Evolutionary conservation across 2,888 invertebrate genomes (phyloP), one percentile per base, ranked within the genome.

Genomic region (Drosophila monieri): DNA sequence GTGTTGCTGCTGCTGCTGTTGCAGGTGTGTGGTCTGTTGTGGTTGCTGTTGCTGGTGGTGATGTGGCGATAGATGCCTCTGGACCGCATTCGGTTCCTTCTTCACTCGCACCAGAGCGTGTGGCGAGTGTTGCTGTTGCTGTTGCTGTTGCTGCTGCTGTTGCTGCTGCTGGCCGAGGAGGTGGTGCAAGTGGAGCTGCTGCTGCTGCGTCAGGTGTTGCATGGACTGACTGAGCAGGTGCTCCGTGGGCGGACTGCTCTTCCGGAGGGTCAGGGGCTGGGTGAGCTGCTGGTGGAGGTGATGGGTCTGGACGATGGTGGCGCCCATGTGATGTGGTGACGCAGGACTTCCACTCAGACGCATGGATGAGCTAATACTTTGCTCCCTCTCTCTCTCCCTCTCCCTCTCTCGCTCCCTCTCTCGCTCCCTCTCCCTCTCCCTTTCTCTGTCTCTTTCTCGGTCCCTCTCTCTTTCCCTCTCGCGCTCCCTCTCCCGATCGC

Each of bases 191-290:
- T 90, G 91, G 67, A 90, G 68, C 66, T 76, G 93, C 91, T 80
- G 92, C 90, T 85, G 89, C 72, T 89, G 91, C 25, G 90, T 90
- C 39, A 90, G 76, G 71, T 90, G 91, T 71, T 89, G 91, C 89
- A 90, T 91, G 15, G 91, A 90, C 68, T 88, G 87, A 76, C 76
- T 79, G 41, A 89, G 79, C 67, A 88, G 62, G 57, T 87, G 89
- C 74, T 84, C 84, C 88, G 80, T 88, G 58, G 91, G 83, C 83
- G 91, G 85, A 76, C 85, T 90, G 62, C 76, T 89, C 70, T 88
- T 90, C 14, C 88, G 86, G 74, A 84, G 67, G 30, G 81, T 81
- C 70, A 90, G 78, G 46, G 90, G 90, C 57, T 90, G 90, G 37
- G 90, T 90, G 60, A 89, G 76, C 61, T 90, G 90, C 69, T 90